Conservation (phyloP, 1,140 invertebrate species). For the Steinernema khuongi region DNA sequence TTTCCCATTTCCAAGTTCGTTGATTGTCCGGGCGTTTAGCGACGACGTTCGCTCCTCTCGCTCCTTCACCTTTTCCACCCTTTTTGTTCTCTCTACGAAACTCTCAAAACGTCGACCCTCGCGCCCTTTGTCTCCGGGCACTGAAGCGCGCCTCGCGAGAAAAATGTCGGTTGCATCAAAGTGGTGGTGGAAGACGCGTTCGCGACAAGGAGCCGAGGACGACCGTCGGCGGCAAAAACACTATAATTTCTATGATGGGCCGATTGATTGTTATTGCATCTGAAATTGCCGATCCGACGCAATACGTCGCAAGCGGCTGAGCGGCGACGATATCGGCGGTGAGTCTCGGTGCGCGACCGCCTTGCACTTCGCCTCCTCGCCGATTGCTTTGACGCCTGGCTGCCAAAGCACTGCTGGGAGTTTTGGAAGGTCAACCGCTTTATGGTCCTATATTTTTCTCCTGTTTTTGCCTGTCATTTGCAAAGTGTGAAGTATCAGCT, state of each 20-base stretch:
- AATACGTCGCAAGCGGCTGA: conserved; percentile 11
- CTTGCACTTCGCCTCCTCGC: background rate
- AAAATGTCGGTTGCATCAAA: conserved; percentile 13
- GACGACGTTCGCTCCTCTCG: no score
- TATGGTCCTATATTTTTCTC: no score
- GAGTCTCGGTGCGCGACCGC: background rate
- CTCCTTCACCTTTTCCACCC: background rate
- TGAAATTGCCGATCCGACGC: conserved; percentile 16
- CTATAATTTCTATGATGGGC: conserved; percentile 17
- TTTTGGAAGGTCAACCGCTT: no score
- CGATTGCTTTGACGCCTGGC: conserved; percentile 7
- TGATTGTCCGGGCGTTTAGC: no score
- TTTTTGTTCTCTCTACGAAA: background rate
- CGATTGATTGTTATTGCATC: conserved; percentile 17
- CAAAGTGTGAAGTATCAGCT: no score
- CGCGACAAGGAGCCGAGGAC: conserved; percentile 14
- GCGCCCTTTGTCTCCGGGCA: background rate
- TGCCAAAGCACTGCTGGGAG: no score
- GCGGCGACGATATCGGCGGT: background rate
- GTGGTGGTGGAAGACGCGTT: conserved; percentile 9
- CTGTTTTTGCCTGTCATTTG: no score
- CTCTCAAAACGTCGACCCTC: background rate
- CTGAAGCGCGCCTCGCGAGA: background rate
- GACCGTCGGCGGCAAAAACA: conserved; percentile 5
- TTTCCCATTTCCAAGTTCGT: no score